Evolutionary conservation across 2,113 vertebrate species (phyloP), one percentile per base, ranked within the genome.

Genomic region (Heteronetta atricapilla): DNA sequence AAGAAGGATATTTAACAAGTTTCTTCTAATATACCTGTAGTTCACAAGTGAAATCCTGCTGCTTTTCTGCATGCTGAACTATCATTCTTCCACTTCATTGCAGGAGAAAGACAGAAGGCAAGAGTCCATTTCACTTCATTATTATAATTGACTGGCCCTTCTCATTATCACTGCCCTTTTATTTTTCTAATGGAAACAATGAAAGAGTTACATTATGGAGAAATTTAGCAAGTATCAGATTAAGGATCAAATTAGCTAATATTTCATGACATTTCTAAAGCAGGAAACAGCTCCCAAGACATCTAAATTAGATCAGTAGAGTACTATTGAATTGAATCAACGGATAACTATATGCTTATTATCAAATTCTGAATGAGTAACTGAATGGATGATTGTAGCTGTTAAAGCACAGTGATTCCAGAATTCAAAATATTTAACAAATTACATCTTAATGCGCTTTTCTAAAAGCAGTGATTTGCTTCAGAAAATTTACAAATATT

Each of bases 181-280:
- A 78, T 75, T 92, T 89, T 93, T 60, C 80, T 56, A 44, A 74
- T n/a, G 60, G 59, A 90, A 88, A 75, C 66, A 88, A 84, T 52
- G 40, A 40, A 81, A 64, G 10, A 40, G n/a, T 75, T 75, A 67
- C 9, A 36, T 55, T 64, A 34, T 46, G 42, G 42, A 78, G 64
- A 59, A 50, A 77, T 82, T n/a, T 56, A 89, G 15, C 42, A 84
- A 74, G 22, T 64, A 59, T 64, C 60, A 42, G 9, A 92, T 86
- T 92, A 89, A 84, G 82, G 81, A 86, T 46, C 55, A 91, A 84
- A 95, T 82, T 67, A 88, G 28, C 26, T 75, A 89, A 78, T 90
- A 90, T 72, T 85, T 93, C 42, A 55, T 93, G 62, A 89, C 52
- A 78, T 81, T 88, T 92, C n/a, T 78, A 63, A 90, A 90, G 56